Conservation (phyloP, 1,140 invertebrate genomes). For the Copidosoma floridanum region DNA sequence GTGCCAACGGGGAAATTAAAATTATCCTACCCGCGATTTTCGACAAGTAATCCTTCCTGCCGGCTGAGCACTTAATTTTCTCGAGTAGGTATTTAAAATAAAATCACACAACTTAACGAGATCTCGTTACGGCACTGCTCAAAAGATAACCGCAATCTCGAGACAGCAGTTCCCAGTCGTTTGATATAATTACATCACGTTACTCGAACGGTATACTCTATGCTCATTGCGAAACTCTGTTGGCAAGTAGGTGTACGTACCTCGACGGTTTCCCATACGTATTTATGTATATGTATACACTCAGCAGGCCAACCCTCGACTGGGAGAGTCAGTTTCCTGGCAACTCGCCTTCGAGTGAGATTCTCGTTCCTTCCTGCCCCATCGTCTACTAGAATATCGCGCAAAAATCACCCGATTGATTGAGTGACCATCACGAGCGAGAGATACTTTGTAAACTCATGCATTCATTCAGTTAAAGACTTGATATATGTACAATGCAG, state of each 20-base stretch:
- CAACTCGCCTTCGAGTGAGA: neutral
- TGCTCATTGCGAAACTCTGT: no score
- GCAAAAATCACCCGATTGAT: slow-evolving; percentile 18
- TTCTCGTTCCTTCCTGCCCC: neutral
- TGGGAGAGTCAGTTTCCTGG: slow-evolving; percentile 8
- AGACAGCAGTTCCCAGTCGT: no score
- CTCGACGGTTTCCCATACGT: neutral
- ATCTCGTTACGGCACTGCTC: no score
- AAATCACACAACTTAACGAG: no score
- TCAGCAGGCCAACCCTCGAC: no score
- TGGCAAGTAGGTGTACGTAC: slow-evolving; percentile 15
- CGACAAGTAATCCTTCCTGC: slow-evolving; percentile 1
- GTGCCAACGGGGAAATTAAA: no score
- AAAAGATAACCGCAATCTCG: no score
- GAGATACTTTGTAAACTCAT: neutral
- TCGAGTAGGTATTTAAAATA: no score
- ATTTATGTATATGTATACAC: no score
- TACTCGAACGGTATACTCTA: no score
- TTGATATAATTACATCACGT: slow-evolving; percentile 23
- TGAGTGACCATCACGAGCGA: slow-evolving; percentile 5
- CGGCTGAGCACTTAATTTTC: slow-evolving; percentile 14
- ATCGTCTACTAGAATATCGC: neutral
- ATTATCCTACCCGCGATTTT: no score
- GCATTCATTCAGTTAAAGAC: no score
- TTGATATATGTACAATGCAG: slow-evolving; percentile 23